Percentiles rank a stretch among this genome's conserved stretches.
Evolutionary conservation across 2,888 invertebrate genomes (phyloP).

Genomic region (Synanthedon vespiformis): DNA sequence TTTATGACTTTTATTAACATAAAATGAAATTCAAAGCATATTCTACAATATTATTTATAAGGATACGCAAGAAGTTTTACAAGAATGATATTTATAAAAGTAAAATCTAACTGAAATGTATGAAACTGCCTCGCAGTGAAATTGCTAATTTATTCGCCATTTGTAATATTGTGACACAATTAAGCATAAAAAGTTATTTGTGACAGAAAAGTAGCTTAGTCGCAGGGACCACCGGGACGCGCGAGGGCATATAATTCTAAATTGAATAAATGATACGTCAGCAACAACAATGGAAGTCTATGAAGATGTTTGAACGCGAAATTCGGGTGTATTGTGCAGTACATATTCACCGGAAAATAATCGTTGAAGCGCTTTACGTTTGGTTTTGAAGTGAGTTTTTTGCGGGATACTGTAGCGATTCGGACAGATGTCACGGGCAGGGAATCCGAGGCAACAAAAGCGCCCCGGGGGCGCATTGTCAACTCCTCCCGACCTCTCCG

Average conservation of each 20-base stretch:
- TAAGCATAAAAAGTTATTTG: constrained; percentile 12
- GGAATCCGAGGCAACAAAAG: constrained; percentile 57
- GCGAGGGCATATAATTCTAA: constrained; percentile 30
- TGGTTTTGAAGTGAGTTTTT: constrained; percentile 59
- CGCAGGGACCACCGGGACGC: constrained; percentile 43
- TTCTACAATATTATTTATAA: too few relatives aligned
- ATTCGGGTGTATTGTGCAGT: constrained; percentile 17
- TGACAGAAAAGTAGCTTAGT: constrained; percentile 7
- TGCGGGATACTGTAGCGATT: constrained; percentile 65
- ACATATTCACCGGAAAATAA: constrained; percentile 49
- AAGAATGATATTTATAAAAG: too few relatives aligned
- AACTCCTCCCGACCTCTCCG: constrained; percentile 43
- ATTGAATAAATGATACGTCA: constrained; percentile 58
- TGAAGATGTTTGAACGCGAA: constrained; percentile 41
- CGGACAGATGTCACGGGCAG: constrained; percentile 68
- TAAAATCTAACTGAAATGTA: too few relatives aligned
- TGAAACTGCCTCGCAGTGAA: too few relatives aligned
- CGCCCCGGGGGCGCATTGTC: constrained; percentile 63
- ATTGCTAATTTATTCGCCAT: constrained; percentile 13
- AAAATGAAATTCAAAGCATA: too few relatives aligned
- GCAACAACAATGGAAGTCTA: constrained; percentile 45
- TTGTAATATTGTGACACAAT: constrained; percentile 56
- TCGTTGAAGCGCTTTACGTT: constrained; percentile 44
- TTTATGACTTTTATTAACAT: too few relatives aligned
- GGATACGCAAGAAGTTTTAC: too few relatives aligned